A percentile compares a stretch with the other conserved stretches of the same genome.
Conservation (phyloP, 2,797 vertebrate species). For the Helicolenus hilgendorfi region DNA sequence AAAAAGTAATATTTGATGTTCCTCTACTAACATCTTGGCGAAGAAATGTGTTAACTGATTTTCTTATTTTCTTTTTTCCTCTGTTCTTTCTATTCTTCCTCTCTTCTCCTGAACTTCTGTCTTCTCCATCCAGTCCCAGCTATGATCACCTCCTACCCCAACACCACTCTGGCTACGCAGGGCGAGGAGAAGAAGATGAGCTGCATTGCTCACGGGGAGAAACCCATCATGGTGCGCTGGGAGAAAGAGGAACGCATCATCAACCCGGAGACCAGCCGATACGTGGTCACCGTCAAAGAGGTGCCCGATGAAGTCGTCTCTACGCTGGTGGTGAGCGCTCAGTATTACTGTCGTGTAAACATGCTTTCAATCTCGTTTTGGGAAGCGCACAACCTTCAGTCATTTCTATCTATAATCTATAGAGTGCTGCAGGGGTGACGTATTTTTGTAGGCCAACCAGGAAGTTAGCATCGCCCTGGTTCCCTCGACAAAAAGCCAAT, state of each 20-base stretch:
- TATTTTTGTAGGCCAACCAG: too few relatives aligned
- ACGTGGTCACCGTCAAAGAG: conserved; percentile 97
- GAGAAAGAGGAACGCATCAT: conserved; percentile 99
- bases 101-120: neutral
- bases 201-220: conserved; percentile 97
- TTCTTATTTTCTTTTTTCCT: neutral
- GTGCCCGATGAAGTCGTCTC: conserved; percentile 97
- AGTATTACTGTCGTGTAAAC: neutral
- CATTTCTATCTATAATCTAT: neutral
- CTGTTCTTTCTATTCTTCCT: neutral
- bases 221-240: conserved; percentile 99
- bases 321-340: conserved; percentile 93
- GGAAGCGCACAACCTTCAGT: neutral
- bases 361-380: neutral
- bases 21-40: neutral
- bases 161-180: conserved; percentile 97
- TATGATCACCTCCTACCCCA: conserved; percentile 99
- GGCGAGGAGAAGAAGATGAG: conserved; percentile 98
- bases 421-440: too few relatives aligned
- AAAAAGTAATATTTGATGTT: neutral
- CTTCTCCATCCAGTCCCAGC: conserved; percentile 92
- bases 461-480: too few relatives aligned
- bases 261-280: conserved; percentile 98
- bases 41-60: neutral
- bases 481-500: too few relatives aligned